These are phyloP conservation scores for Vicugna pacos DNA, from an alignment of 2,113 vertebrate genomes.

Conservation along the genomic window DNA sequence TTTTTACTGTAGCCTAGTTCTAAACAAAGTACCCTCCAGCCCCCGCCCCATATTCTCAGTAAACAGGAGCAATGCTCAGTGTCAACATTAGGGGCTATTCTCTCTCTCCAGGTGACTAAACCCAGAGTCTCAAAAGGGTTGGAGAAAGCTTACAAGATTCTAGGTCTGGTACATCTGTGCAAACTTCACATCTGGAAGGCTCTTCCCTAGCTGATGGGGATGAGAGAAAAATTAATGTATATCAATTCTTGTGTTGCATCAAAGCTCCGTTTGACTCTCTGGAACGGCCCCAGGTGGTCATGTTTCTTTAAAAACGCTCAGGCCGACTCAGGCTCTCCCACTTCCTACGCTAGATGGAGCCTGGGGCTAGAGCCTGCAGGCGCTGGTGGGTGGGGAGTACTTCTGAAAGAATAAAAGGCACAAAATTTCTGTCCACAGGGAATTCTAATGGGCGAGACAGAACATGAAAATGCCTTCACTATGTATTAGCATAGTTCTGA, in stretches of 20 bases:
- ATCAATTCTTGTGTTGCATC: neutral
- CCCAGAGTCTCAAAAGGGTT: neutral
- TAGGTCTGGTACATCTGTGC: neutral
- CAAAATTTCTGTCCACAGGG: slow-evolving; percentile 57
- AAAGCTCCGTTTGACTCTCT: neutral
- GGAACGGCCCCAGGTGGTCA: neutral
- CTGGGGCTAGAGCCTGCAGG: slow-evolving; percentile 50
- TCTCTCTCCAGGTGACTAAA: neutral
- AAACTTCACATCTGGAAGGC: neutral
- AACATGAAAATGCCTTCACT: slow-evolving; percentile 60
- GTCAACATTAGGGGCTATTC: neutral
- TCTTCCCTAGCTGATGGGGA: neutral
- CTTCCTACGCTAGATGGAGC: slow-evolving; percentile 64
- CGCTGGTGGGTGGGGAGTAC: neutral
- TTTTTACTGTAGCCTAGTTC: neutral
- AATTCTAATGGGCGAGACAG: slow-evolving; percentile 65
- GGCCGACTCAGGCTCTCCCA: neutral
- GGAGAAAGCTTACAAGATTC: slow-evolving; percentile 2
- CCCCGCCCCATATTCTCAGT: neutral
- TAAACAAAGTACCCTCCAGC: neutral
- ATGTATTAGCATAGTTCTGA: slow-evolving; percentile 63
- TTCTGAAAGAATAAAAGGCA: slow-evolving; percentile 56
- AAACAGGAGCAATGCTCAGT: neutral
- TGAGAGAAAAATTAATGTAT: slow-evolving; percentile 34
- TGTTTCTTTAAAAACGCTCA: slow-evolving; percentile 53